phyloP scores from a whole-genome alignment of 2,888 invertebrate genomes.

The Acanthoscelides obtectus region DNA sequence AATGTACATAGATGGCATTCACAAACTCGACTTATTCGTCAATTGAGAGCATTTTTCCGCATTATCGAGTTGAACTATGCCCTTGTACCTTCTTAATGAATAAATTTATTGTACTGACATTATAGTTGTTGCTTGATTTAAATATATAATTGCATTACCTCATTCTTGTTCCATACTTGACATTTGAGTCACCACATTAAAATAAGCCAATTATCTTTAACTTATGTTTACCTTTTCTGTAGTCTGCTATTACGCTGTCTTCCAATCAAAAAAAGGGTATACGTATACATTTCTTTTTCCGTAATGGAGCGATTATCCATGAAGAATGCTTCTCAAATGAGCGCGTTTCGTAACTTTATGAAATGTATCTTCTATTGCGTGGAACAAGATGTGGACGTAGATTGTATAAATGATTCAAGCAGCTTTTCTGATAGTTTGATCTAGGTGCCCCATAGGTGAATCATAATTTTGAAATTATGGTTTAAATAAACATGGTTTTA shows the following conservation, averaged over 20 bases:
- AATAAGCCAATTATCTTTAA: neutral
- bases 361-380: neutral
- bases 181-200: neutral
- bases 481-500: too few relatives aligned
- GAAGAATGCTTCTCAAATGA: neutral
- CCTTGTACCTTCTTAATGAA: neutral
- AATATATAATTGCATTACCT: too few relatives aligned
- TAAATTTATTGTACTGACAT: neutral
- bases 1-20: too few relatives aligned
- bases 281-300: neutral
- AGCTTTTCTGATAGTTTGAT: too few relatives aligned
- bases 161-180: neutral
- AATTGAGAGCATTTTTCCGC: neutral
- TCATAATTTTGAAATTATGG: too few relatives aligned
- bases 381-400: neutral
- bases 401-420: too few relatives aligned
- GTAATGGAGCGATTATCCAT: neutral
- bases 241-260: neutral
- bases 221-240: neutral
- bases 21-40: too few relatives aligned
- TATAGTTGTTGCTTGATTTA: too few relatives aligned
- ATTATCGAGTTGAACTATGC: neutral
- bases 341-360: neutral
- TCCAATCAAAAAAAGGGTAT: neutral
- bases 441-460: too few relatives aligned